These are phyloP conservation scores for Aplochiton taeniatus DNA, from an alignment of 2,797 vertebrate species.

Conservation along the genomic window DNA sequence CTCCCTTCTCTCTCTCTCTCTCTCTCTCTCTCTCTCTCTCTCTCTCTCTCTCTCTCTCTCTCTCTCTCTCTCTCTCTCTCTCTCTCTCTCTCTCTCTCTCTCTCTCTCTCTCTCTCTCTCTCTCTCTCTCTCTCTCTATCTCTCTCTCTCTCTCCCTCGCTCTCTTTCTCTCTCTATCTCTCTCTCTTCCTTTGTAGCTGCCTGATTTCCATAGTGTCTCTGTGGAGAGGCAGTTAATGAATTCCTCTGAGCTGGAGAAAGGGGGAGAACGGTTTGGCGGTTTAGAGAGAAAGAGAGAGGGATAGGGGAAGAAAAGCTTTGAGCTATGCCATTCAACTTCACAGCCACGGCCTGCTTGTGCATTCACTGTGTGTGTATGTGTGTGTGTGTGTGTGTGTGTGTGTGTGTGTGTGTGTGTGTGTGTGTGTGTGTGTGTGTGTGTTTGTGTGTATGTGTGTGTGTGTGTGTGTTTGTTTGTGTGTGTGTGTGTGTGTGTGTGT, in stretches of 20 bases:
- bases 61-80: background rate
- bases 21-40: constrained; percentile 85
- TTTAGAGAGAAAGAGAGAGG: constrained; percentile 73
- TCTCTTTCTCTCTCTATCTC: constrained; percentile 81
- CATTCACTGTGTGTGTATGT: constrained; percentile 77
- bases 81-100: constrained; percentile 63
- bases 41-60: constrained; percentile 33
- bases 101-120: constrained; percentile 84
- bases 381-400: constrained; percentile 21
- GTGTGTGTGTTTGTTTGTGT: constrained; percentile 33
- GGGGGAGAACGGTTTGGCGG: constrained; percentile 86
- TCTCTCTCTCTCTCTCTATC: constrained; percentile 12
- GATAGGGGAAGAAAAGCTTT: constrained; percentile 82
- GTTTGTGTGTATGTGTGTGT: constrained; percentile 49
- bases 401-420: constrained; percentile 38
- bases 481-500: constrained; percentile 42
- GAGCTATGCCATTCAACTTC: constrained; percentile 98
- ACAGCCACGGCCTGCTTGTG: constrained; percentile 92
- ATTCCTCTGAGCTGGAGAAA: constrained; percentile 94
- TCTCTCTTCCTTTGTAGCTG: constrained; percentile 89
- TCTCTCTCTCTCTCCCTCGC: constrained; percentile 23
- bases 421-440: constrained; percentile 68
- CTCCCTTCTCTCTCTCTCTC: constrained; percentile 68
- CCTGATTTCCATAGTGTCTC: constrained; percentile 98
- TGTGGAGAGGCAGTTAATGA: constrained; percentile 97